A percentile compares a stretch with the other conserved stretches of the same genome.
Conservation (phyloP, 1,140 invertebrate species). For the Bombus confusus region DNA sequence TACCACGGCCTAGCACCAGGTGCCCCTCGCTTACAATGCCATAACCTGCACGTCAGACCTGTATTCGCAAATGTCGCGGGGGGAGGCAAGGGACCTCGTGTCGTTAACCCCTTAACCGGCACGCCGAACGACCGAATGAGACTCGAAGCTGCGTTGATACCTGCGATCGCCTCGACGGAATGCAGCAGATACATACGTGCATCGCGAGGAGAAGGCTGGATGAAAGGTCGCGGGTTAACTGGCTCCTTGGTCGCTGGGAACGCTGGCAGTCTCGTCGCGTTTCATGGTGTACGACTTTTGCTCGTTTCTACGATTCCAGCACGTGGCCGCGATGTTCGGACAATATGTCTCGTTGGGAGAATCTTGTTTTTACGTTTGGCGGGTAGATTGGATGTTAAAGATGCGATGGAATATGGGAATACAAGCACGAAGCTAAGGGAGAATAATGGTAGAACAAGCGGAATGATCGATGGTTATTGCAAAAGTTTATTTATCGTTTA, state of each 20-base stretch:
- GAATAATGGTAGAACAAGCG: no score
- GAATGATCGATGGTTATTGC: no score
- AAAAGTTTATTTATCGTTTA: no score
- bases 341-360: background rate
- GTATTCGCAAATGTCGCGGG: background rate
- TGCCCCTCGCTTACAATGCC: constrained; percentile 22
- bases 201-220: background rate
- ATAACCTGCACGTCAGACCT: constrained; percentile 15
- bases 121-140: constrained; percentile 1
- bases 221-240: constrained; percentile 5
- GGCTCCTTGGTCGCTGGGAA: background rate
- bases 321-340: background rate
- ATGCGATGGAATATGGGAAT: no score
- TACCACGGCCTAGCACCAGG: constrained; percentile 38
- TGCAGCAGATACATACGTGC: constrained; percentile 2
- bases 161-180: constrained; percentile 1
- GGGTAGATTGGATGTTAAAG: no score
- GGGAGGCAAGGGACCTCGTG: background rate
- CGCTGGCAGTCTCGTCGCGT: background rate
- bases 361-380: background rate
- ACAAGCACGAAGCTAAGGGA: no score
- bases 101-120: constrained; percentile 42
- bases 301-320: background rate
- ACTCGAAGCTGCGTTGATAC: background rate
- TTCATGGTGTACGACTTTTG: background rate